Base-by-base conservation (phyloP, 2,888 invertebrate genomes). In the Macropis europaea region DNA sequence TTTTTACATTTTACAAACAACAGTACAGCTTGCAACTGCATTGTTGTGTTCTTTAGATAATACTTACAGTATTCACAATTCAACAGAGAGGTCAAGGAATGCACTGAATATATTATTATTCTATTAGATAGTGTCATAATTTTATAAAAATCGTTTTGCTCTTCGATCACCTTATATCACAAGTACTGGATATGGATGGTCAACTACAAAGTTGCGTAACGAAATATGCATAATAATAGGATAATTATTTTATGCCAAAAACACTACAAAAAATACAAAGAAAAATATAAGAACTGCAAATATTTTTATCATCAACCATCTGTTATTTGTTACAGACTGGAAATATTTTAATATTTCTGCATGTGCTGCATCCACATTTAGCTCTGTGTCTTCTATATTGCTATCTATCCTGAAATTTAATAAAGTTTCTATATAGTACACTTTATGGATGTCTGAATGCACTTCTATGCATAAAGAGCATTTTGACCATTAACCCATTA, bases 221-320 rank as follows among this genome's bases (percentile, higher is more conserved):
- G 45, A 52, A 77, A 60, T 52, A 54, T 60, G 28, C 45, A 71
- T 32, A 43, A 24, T 54, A 47, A 26, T 52, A n/a, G 11, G 34
- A 52, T 48, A 54, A 32, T 57, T 57, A 32, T 34, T 71, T 92
- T 94, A 96, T 85, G 98, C 97, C 93, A 99, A 93, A 91, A 99
- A 98, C 82, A 99, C 95, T 89, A 99, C 96, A 92, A 99, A 99
- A 90, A 99, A 97, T 91, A 99, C 95, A 90, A 99, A 99, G 93
- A 99, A 99, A 89, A 99, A 96, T 93, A 99, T 98, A 60, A 99
- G 93, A 73, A 99, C 97, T 57, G 96, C 99, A 91, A 99, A 99
- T 81, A 99, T 95, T 93, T 99, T 99, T 84, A 99, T 96, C 98
- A 99, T 99, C 30, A 99, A 93, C 95, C 99, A 99, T 84, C 99